These are phyloP conservation scores for Fragum fragum DNA, from an alignment of 2,888 invertebrate species.

Conservation along the genomic window DNA sequence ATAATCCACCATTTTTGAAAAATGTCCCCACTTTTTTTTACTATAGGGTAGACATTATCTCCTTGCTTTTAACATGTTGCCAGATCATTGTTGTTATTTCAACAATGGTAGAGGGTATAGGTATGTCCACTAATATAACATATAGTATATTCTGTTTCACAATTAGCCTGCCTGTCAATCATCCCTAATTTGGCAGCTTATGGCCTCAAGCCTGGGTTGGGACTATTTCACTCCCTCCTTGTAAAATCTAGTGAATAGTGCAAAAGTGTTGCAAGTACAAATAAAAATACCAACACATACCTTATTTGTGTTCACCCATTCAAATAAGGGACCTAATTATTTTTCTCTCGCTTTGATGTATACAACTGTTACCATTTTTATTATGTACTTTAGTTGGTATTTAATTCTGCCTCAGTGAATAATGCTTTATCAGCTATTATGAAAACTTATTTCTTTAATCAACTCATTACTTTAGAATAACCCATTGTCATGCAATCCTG, in stretches of 20 bases:
- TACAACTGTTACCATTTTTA: neutral
- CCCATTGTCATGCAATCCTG: neutral
- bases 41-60: too few species aligned
- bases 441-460: too few species aligned
- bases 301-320: neutral
- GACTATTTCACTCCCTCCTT: neutral
- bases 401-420: neutral
- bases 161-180: conserved; percentile 18
- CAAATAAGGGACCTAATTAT: neutral
- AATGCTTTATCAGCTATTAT: neutral
- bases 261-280: neutral
- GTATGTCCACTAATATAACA: neutral
- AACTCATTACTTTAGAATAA: too few species aligned
- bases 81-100: too few species aligned
- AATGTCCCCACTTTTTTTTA: too few species aligned
- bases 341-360: neutral
- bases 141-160: conserved; percentile 1
- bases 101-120: neutral
- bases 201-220: conserved; percentile 26
- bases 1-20: too few species aligned
- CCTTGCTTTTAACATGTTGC: too few species aligned
- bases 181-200: conserved; percentile 22
- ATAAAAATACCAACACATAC: neutral
- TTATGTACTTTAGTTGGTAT: neutral
- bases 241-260: neutral